phyloP scores from a whole-genome alignment of 2,797 vertebrate genomes.

The Eulemur rubriventer region DNA sequence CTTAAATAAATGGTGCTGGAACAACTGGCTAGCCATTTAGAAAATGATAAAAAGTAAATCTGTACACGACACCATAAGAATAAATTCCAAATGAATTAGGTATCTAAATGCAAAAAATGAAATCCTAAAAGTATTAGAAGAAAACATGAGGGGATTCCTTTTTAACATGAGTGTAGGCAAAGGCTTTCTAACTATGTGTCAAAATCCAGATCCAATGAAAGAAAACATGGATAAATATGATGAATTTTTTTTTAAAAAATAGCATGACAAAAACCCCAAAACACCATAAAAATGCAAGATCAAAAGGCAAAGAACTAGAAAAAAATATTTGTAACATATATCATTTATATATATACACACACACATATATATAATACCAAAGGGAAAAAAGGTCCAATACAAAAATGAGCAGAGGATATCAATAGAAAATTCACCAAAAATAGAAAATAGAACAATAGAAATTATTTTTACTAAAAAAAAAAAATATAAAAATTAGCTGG shows the following conservation, averaged over 20 bases:
- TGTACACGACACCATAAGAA: not conserved
- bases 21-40: not conserved
- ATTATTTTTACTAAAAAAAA: no score
- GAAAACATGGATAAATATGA: not conserved
- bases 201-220: not conserved
- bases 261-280: not conserved
- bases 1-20: not conserved
- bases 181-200: not conserved
- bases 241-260: not conserved
- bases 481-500: no score
- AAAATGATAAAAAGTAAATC: not conserved
- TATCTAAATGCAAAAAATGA: not conserved
- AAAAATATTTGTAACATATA: not conserved
- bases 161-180: not conserved
- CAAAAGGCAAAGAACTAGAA: not conserved
- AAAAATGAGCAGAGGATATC: not conserved
- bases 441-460: no score
- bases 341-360: not conserved
- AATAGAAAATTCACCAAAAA: no score
- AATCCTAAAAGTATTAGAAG: not conserved
- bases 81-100: not conserved
- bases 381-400: not conserved
- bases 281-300: not conserved
- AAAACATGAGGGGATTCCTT: not conserved
- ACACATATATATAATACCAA: not conserved